Evolutionary conservation across 2,113 vertebrate species (phyloP).

Genomic region (Sinosuthora webbiana): DNA sequence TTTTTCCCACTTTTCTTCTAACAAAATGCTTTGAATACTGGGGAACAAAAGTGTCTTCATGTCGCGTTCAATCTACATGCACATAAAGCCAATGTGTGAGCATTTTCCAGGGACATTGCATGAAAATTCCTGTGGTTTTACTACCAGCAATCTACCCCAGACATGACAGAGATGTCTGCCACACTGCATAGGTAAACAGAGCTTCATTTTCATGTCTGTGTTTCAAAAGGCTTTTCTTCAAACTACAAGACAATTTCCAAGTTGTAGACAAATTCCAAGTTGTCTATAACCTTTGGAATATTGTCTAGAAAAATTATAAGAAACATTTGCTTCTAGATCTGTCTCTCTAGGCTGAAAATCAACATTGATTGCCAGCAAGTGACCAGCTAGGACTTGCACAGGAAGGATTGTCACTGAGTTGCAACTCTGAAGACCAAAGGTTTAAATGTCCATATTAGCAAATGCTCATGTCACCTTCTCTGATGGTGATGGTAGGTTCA

Average conservation of each 20-base stretch:
- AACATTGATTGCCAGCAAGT: neutral
- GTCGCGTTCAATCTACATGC: neutral
- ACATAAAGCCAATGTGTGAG: neutral
- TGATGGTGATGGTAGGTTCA: neutral
- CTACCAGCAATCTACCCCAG: neutral
- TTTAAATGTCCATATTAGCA: neutral
- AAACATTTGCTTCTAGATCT: neutral
- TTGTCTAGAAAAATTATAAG: neutral
- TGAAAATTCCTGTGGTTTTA: neutral
- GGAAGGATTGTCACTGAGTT: neutral
- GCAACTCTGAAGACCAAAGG: neutral
- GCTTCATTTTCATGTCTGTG: neutral
- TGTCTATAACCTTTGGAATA: neutral
- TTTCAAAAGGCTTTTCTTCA: conserved; percentile 5
- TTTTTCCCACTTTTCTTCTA: conserved; percentile 30
- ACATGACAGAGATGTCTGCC: neutral
- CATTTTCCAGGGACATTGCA: neutral
- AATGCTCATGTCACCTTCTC: neutral
- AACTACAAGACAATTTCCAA: neutral
- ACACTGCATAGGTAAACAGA: neutral
- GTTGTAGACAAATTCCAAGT: neutral
- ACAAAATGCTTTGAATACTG: conserved; percentile 5
- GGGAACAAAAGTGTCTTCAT: neutral
- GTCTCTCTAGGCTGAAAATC: neutral
- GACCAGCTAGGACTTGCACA: fast-evolving